Base-by-base conservation (phyloP, 64 coral and sea anemone species). In the Stylophora pistillata region DNA sequence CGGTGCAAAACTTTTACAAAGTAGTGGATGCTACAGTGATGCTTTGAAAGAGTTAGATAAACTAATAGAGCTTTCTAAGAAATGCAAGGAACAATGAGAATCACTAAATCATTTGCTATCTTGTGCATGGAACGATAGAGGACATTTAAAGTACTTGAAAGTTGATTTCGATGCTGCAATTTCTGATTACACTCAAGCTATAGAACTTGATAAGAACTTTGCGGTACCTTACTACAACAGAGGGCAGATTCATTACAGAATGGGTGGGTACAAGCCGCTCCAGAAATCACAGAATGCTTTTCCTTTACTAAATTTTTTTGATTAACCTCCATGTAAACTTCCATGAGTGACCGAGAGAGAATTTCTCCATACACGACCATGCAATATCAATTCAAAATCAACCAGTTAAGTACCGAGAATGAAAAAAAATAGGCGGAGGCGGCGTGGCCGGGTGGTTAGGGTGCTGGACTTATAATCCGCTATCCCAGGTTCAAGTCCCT, bases 221-320 rank as follows among this genome's bases (percentile, higher is more conserved):
- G 78, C 78, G 3, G 78, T 90, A 53, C 71, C 88, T 18, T 83
- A 82, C 56, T 90, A 90, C 55, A 90, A 90, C 58, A 71, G 88
- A 63, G 88, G 88, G 41, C 88, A 90, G 37, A 61, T 90, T 60
- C 88, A 90, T 72, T 90, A 90, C 78, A 83, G 88, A 60, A 90
- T 90, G 88, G 88, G 88, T 74, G 53, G 9, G 80, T 69, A 79
- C 16, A 59, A 78, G 58, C 13, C 17, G 13, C 11, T 60, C 13
- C 0, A 78, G 25, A 80, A 27, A 28, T 10, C 13, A 60, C 17
- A 18, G 58, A 60, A 60, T 60, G 58, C 58, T 15, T 10, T 57
- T 10, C 6, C 6, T 7, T 57, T 15, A 15, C 56, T 57, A 57
- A 15, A 15, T 57, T 10, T 57, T 57, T 15, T 57, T 7, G n/a